Conservation (phyloP, 2,888 invertebrate species). For the Apoda limacodes region DNA sequence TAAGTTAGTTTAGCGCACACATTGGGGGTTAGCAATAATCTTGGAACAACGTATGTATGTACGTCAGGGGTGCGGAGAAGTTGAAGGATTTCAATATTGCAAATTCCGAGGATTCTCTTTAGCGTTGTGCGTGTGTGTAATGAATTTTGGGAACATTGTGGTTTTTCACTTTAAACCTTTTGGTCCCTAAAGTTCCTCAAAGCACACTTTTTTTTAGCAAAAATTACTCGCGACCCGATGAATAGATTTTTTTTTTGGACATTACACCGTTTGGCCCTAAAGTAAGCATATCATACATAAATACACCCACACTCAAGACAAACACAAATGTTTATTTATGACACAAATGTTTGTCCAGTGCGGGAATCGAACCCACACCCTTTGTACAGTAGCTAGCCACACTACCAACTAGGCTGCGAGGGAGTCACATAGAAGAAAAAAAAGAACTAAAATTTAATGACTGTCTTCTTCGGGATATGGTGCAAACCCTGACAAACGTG, state of each 20-base stretch:
- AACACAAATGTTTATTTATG: too few relatives aligned
- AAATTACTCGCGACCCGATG: too few relatives aligned
- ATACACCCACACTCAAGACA: slow-evolving; percentile 24
- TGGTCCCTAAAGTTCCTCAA: slow-evolving; percentile 22
- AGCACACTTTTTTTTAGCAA: slow-evolving; percentile 36
- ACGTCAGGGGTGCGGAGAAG: slow-evolving; percentile 25
- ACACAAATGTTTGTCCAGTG: too few relatives aligned
- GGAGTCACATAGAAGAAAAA: too few relatives aligned
- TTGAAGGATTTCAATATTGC: slow-evolving; percentile 61
- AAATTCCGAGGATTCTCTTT: slow-evolving; percentile 63
- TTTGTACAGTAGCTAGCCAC: too few relatives aligned
- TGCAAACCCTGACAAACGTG: too few relatives aligned
- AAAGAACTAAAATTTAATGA: too few relatives aligned
- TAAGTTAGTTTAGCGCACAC: slow-evolving; percentile 42
- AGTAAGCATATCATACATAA: slow-evolving; percentile 29
- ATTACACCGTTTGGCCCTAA: slow-evolving; percentile 31
- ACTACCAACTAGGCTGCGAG: too few relatives aligned
- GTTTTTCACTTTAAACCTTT: slow-evolving; percentile 53
- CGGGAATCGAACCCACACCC: too few relatives aligned
- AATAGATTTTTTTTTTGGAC: too few relatives aligned
- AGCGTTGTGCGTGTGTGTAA: slow-evolving; percentile 57
- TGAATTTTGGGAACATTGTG: slow-evolving; percentile 67
- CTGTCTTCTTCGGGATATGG: too few relatives aligned
- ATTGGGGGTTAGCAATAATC: slow-evolving; percentile 40
- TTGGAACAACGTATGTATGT: slow-evolving; percentile 25